Evolutionary conservation across 2,113 vertebrate genomes (phyloP).

Genomic region (Stigmatopora nigra): DNA sequence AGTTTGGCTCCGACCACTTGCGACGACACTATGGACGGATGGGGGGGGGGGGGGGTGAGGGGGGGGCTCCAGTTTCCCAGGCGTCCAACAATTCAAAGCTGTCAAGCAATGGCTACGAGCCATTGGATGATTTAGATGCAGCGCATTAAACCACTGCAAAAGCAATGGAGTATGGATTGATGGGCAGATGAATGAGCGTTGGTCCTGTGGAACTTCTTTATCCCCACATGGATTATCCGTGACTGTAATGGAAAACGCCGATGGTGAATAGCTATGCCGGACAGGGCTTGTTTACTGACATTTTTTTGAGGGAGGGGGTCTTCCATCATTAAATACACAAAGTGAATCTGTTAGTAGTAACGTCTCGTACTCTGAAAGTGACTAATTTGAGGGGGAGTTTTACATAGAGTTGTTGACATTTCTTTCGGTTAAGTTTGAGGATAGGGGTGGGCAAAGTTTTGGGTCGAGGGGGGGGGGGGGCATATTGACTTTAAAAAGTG

Average conservation of each 20-base stretch:
- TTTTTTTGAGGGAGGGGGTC: conserved; percentile 16
- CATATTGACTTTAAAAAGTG: too few relatives aligned
- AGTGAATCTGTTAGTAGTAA: conserved; percentile 41
- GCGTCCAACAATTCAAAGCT: conserved; percentile 6
- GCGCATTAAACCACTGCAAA: conserved; percentile 7
- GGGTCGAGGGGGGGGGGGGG: too few relatives aligned
- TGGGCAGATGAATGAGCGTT: conserved; percentile 19
- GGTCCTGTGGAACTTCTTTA: conserved; percentile 22
- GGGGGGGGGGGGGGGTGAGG: too few relatives aligned
- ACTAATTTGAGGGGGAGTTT: neutral
- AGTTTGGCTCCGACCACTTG: neutral
- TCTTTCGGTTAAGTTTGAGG: too few relatives aligned
- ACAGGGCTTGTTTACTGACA: conserved; percentile 46
- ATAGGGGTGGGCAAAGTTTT: too few relatives aligned
- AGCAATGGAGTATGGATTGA: conserved; percentile 5
- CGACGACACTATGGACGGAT: conserved; percentile 4
- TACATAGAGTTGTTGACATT: neutral
- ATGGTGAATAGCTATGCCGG: conserved; percentile 26
- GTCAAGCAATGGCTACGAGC: conserved; percentile 5
- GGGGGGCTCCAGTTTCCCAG: neutral
- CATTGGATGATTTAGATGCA: conserved; percentile 4
- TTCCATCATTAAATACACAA: conserved; percentile 29
- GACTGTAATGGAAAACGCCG: conserved; percentile 35
- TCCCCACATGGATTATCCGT: conserved; percentile 26
- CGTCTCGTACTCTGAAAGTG: conserved; percentile 2